A percentile compares a stretch with the other conserved stretches of the same genome.
These are phyloP conservation scores for Arremon brunneinucha DNA, from an alignment of 2,797 vertebrate genomes.

Conservation along the genomic window DNA sequence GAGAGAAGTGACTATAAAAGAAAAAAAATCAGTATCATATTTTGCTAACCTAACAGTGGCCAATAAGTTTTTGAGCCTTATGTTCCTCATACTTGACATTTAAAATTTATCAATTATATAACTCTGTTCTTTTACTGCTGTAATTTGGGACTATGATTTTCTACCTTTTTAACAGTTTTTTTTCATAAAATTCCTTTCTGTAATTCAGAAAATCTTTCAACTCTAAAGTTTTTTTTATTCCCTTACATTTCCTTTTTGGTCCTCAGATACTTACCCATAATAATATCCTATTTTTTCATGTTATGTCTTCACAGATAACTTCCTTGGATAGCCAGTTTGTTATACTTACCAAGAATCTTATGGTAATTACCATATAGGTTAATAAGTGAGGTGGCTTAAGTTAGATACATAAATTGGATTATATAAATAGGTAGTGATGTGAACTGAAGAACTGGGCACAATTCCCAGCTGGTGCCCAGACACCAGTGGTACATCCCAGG, in stretches of 20 bases:
- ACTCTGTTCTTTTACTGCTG: background rate
- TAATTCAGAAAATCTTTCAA: background rate
- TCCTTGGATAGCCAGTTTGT: background rate
- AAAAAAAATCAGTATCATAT: background rate
- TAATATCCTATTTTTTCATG: background rate
- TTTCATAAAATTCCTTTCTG: background rate
- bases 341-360: background rate
- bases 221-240: background rate
- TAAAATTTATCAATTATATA: background rate
- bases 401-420: background rate
- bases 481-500: background rate
- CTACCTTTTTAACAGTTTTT: background rate
- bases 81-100: background rate
- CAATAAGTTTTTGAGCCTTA: background rate
- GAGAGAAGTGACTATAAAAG: background rate
- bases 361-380: background rate
- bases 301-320: background rate
- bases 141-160: background rate
- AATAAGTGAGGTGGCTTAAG: background rate
- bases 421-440: background rate
- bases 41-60: background rate
- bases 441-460: background rate
- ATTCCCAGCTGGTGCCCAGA: background rate
- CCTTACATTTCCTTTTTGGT: background rate
- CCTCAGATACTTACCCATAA: background rate